phyloP scores from a whole-genome alignment of 2,888 invertebrate species.

The Bibio marci region DNA sequence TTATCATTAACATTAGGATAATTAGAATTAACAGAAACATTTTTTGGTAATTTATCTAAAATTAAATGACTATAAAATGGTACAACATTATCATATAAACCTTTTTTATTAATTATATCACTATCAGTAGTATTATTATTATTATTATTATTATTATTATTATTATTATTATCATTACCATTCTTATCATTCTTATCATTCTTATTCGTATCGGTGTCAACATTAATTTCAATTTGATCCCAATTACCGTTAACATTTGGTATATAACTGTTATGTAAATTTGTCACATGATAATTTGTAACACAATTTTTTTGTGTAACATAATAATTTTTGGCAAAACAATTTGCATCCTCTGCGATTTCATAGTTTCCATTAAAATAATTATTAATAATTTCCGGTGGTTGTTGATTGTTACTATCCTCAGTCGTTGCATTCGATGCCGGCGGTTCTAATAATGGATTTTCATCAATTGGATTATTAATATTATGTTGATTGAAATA shows the following conservation, averaged over 20 bases:
- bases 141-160: neutral
- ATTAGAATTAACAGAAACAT: constrained; percentile 13
- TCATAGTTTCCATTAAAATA: constrained; percentile 9
- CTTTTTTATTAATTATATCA: too few relatives aligned
- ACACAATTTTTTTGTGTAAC: constrained; percentile 22
- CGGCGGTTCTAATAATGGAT: too few relatives aligned
- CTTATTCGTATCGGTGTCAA: neutral
- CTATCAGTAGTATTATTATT: too few relatives aligned
- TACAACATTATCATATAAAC: constrained; percentile 19
- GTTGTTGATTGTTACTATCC: neutral
- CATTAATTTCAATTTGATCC: constrained; percentile 16
- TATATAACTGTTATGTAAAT: constrained; percentile 35
- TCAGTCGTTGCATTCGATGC: too few relatives aligned
- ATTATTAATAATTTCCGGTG: neutral
- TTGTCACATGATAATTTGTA: constrained; percentile 33
- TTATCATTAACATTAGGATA: neutral
- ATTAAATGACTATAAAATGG: constrained; percentile 23
- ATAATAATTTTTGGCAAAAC: constrained; percentile 21
- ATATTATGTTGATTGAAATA: too few relatives aligned
- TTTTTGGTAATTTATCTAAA: constrained; percentile 21
- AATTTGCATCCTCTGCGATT: constrained; percentile 20
- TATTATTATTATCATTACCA: neutral
- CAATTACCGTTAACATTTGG: constrained; percentile 44
- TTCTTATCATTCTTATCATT: too few relatives aligned
- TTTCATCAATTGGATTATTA: too few relatives aligned